Evolutionary conservation across 1,140 invertebrate genomes (phyloP).

Genomic region (Trichonephila clavata): DNA sequence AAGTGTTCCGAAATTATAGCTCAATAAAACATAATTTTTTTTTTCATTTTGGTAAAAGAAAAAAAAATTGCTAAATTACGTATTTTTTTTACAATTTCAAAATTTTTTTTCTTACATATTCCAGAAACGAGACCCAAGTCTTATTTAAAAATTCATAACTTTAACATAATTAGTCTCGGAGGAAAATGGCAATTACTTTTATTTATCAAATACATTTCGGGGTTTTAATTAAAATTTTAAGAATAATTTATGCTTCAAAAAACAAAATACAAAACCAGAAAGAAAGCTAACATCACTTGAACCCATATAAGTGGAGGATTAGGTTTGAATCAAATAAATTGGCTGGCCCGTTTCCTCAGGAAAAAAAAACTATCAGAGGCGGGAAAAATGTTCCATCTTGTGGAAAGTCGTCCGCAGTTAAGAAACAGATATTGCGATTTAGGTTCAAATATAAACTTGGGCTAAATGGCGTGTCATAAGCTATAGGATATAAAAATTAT

Average conservation of each 20-base stretch:
- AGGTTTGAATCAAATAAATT: constrained; percentile 32
- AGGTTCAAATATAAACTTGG: constrained; percentile 51
- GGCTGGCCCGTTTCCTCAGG: not conserved
- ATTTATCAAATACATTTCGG: not conserved
- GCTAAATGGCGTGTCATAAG: constrained; percentile 46
- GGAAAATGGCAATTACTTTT: not conserved
- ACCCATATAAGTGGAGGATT: constrained; percentile 3
- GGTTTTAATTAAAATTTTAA: constrained; percentile 7
- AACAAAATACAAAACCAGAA: not conserved
- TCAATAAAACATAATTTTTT: not conserved
- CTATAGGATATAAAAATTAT: constrained; percentile 47
- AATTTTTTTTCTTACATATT: not conserved
- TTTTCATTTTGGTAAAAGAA: not conserved
- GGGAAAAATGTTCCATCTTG: constrained; percentile 21
- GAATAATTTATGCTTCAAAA: not conserved
- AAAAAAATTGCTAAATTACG: too few species aligned
- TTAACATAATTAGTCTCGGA: not conserved
- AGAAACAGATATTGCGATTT: constrained; percentile 43
- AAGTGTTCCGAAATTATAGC: not conserved
- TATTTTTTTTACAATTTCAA: too few species aligned
- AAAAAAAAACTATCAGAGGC: not conserved
- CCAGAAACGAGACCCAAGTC: not conserved
- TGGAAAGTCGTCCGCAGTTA: constrained; percentile 16
- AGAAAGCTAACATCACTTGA: not conserved
- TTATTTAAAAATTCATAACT: too few species aligned